Percentiles rank a stretch among this genome's conserved stretches.
These are phyloP conservation scores for Carassius auratus DNA, from an alignment of 2,113 vertebrate species.

Conservation along the genomic window DNA sequence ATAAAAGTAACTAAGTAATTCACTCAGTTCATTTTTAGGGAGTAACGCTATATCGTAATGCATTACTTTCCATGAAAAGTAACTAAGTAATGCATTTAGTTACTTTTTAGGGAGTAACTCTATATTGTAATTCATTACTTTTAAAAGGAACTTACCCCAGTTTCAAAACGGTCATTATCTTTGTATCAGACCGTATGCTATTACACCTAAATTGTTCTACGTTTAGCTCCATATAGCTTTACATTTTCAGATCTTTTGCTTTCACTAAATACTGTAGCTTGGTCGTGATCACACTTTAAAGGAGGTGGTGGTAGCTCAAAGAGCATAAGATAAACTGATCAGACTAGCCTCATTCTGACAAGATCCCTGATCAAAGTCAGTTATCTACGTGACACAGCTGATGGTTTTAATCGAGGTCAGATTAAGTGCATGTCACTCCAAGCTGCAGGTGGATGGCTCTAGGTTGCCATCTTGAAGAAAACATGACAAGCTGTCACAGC, in stretches of 20 bases:
- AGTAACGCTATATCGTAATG: too few species aligned
- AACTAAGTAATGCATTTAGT: too few species aligned
- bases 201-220: not conserved
- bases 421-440: not conserved
- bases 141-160: too few species aligned
- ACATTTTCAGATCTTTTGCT: not conserved
- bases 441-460: not conserved
- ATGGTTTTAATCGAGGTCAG: conserved; percentile 7
- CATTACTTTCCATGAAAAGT: too few species aligned
- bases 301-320: not conserved
- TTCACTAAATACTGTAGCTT: not conserved
- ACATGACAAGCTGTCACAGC: not conserved
- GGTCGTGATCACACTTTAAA: not conserved
- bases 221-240: not conserved
- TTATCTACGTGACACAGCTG: not conserved
- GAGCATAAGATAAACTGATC: not conserved
- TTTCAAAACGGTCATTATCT: not conserved
- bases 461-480: not conserved
- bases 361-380: conserved; percentile 4
- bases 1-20: too few species aligned
- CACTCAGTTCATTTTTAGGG: too few species aligned
- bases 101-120: too few species aligned
- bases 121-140: too few species aligned
- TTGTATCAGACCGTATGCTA: not conserved
- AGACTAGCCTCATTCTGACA: conserved; percentile 5